A percentile compares a stretch with the other conserved stretches of the same genome.
These are phyloP conservation scores for Thunnus albacares DNA, from an alignment of 2,797 vertebrate genomes.

Conservation along the genomic window DNA sequence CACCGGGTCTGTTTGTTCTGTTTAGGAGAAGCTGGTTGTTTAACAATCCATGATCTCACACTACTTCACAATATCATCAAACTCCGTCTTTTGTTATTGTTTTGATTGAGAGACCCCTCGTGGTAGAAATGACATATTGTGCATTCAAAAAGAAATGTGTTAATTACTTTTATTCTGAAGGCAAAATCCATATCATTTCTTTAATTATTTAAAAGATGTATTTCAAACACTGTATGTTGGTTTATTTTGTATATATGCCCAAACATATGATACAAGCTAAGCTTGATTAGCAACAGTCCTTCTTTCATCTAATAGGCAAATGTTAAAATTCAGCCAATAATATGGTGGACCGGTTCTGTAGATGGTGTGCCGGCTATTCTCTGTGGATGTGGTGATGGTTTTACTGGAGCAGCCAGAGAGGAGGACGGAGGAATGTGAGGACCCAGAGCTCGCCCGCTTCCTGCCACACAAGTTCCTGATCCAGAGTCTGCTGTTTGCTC, in stretches of 20 bases:
- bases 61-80: no score
- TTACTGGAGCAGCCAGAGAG: slow-evolving; percentile 90
- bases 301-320: background rate
- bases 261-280: background rate
- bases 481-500: slow-evolving; percentile 90
- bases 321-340: background rate
- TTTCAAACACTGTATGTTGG: background rate
- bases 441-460: slow-evolving; percentile 81
- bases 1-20: no score
- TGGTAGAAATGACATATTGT: no score
- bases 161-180: no score
- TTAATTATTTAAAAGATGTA: background rate
- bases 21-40: no score
- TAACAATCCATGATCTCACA: no score
- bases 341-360: slow-evolving; percentile 56
- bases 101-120: no score
- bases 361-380: slow-evolving; percentile 91
- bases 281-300: no score
- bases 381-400: slow-evolving; percentile 92
- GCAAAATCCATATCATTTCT: background rate
- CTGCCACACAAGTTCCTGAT: slow-evolving; percentile 92
- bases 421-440: slow-evolving; percentile 64
- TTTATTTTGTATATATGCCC: background rate
- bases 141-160: no score
- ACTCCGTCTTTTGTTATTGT: no score